Evolutionary conservation across 53 echinoderm and acorn worm species (phyloP).

Genomic region (Henricia sp.): DNA sequence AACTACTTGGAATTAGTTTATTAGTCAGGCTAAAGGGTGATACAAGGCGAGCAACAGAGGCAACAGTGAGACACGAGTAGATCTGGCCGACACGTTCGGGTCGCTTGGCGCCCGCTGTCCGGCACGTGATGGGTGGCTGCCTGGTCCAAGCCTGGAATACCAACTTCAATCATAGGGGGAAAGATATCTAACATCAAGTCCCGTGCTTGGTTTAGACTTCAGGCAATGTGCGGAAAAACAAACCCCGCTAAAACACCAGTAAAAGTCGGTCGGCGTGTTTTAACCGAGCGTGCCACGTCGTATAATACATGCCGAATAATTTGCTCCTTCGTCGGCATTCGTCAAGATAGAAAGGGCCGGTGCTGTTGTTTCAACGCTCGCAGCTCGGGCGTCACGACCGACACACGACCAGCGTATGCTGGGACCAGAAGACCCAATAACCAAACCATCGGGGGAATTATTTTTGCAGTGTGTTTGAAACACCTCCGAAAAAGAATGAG

Average conservation of each 20-base stretch:
- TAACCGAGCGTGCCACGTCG: constrained; percentile 13
- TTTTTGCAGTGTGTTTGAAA: constrained; percentile 10
- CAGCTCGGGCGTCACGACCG: constrained; percentile 4
- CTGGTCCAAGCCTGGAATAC: not conserved
- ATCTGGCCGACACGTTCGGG: constrained; percentile 15
- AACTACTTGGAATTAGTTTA: constrained; percentile 43
- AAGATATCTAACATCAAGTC: not conserved
- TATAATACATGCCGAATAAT: not conserved
- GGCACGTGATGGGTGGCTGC: constrained; percentile 8
- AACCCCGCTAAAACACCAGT: constrained; percentile 23
- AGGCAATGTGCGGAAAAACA: not conserved
- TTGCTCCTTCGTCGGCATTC: constrained; percentile 29
- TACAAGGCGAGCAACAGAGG: not conserved
- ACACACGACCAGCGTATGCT: constrained; percentile 42
- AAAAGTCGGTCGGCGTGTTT: constrained; percentile 35
- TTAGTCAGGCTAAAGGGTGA: not conserved
- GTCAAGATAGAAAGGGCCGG: constrained; percentile 5
- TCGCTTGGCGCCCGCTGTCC: constrained; percentile 15
- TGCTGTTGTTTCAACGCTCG: constrained; percentile 34
- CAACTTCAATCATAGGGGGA: not conserved
- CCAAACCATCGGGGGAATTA: constrained; percentile 33
- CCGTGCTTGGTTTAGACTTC: not conserved
- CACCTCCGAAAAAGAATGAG: constrained; percentile 40
- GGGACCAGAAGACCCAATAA: constrained; percentile 28
- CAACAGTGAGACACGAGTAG: constrained; percentile 36